phyloP scores from a whole-genome alignment of 1,140 invertebrate genomes.

The Lanistes nyassanus region DNA sequence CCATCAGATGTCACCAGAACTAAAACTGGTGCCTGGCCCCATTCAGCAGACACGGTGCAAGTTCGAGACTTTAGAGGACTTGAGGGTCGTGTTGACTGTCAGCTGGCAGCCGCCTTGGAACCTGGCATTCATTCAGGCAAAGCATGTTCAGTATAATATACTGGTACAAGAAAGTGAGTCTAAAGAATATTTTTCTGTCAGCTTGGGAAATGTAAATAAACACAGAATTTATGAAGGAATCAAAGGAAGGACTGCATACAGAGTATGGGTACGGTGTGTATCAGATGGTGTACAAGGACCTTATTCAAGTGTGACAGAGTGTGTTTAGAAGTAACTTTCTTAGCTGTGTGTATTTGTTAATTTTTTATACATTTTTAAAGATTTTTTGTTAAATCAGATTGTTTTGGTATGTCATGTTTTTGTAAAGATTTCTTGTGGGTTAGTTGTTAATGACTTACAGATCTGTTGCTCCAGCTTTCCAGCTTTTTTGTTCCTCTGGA shows the following conservation, averaged over 20 bases:
- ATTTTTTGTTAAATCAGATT: too few species aligned
- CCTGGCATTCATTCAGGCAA: slow-evolving; percentile 27
- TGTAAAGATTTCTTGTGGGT: too few species aligned
- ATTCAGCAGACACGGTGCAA: slow-evolving; percentile 13
- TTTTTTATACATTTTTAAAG: too few species aligned
- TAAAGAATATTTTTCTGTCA: neutral
- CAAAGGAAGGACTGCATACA: slow-evolving; percentile 9
- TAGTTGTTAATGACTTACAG: too few species aligned
- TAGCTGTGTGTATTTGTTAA: too few species aligned
- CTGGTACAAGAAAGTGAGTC: slow-evolving; percentile 33
- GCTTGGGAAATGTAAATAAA: neutral
- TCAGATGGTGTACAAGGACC: slow-evolving; percentile 29
- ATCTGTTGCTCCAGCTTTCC: too few species aligned
- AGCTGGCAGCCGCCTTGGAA: slow-evolving; percentile 46
- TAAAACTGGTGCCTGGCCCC: slow-evolving; percentile 30
- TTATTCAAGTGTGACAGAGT: slow-evolving; percentile 20
- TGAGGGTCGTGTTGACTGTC: slow-evolving; percentile 18
- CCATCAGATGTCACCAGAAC: slow-evolving; percentile 7
- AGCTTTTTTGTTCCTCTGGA: too few species aligned
- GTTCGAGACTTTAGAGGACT: neutral
- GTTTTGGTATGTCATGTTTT: too few species aligned
- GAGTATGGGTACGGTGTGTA: slow-evolving; percentile 33
- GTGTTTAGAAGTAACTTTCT: neutral
- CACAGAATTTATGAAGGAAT: neutral
- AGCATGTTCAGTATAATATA: slow-evolving; percentile 43